phyloP scores from a whole-genome alignment of 2,113 vertebrate genomes.

The Nipponia nippon region DNA sequence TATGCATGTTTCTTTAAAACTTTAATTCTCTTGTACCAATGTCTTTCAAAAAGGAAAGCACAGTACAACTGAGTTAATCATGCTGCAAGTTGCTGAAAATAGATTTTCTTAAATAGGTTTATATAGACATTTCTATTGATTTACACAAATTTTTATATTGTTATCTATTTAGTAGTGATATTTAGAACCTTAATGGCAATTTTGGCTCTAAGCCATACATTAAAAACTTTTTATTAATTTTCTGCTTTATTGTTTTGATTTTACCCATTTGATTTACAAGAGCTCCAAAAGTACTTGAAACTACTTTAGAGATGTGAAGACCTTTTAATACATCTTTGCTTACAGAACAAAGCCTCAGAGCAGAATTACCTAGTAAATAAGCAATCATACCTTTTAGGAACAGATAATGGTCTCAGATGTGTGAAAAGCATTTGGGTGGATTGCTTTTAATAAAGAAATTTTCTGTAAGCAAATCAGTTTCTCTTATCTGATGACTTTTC shows the following conservation, averaged over 20 bases:
- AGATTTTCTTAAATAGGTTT: conserved; percentile 1
- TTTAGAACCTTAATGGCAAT: conserved; percentile 68
- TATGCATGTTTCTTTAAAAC: background rate
- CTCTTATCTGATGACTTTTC: background rate
- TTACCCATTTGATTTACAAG: conserved; percentile 35
- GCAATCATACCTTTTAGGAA: background rate
- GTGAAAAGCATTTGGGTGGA: background rate
- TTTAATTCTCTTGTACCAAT: background rate
- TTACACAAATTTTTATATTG: conserved; percentile 20
- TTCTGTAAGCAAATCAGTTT: background rate
- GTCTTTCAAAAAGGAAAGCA: background rate
- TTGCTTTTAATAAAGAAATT: background rate
- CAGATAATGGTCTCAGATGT: background rate
- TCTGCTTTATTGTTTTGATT: conserved; percentile 19
- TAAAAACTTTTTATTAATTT: conserved; percentile 24
- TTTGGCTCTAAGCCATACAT: conserved; percentile 55
- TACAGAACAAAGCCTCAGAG: background rate
- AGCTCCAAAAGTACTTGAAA: background rate
- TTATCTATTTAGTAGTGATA: conserved; percentile 51
- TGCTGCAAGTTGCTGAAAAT: background rate
- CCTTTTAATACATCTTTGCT: background rate
- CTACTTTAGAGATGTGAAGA: background rate
- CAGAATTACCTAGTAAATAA: background rate
- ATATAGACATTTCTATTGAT: conserved; percentile 31
- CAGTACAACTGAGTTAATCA: background rate